phyloP scores from a whole-genome alignment of 2,797 vertebrate genomes.

The Rhyacichthys aspro region DNA sequence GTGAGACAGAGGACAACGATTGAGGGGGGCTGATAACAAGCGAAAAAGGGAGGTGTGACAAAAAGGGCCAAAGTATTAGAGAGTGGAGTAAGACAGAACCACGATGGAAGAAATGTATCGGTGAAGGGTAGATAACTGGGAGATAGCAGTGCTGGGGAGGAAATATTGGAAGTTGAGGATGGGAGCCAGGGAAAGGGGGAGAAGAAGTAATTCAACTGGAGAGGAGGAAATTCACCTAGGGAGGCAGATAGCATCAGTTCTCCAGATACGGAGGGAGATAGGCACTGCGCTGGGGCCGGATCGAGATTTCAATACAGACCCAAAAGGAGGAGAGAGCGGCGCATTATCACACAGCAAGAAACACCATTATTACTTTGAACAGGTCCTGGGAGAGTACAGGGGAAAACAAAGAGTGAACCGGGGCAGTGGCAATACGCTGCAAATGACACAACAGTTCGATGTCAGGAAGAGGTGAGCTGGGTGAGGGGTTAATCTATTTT shows the following conservation, averaged over 20 bases:
- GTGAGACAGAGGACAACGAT: conserved; percentile 46
- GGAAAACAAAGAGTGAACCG: conserved; percentile 49
- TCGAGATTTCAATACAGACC: conserved; percentile 66
- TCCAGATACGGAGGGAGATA: conserved; percentile 65
- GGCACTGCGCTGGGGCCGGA: conserved; percentile 57
- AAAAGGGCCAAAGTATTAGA: conserved; percentile 18
- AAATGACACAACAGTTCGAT: conserved; percentile 65
- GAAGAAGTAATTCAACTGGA: conserved; percentile 59
- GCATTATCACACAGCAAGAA: conserved; percentile 65
- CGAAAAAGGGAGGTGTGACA: conserved; percentile 38
- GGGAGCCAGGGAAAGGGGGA: conserved; percentile 27
- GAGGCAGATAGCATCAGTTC: conserved; percentile 61
- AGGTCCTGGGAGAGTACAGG: conserved; percentile 45
- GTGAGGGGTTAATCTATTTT: conserved; percentile 65
- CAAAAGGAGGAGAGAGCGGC: conserved; percentile 59
- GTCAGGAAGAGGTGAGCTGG: conserved; percentile 48
- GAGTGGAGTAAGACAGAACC: conserved; percentile 21
- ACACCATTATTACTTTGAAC: conserved; percentile 72
- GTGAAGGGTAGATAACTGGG: conserved; percentile 39
- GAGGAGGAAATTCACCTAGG: conserved; percentile 59
- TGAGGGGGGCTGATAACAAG: conserved; percentile 53
- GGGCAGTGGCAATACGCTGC: conserved; percentile 46
- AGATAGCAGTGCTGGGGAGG: conserved; percentile 31
- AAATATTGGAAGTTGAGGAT: conserved; percentile 59
- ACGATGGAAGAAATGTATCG: conserved; percentile 52